phyloP scores from a whole-genome alignment of 1,140 invertebrate species.

The Sipha flava region DNA sequence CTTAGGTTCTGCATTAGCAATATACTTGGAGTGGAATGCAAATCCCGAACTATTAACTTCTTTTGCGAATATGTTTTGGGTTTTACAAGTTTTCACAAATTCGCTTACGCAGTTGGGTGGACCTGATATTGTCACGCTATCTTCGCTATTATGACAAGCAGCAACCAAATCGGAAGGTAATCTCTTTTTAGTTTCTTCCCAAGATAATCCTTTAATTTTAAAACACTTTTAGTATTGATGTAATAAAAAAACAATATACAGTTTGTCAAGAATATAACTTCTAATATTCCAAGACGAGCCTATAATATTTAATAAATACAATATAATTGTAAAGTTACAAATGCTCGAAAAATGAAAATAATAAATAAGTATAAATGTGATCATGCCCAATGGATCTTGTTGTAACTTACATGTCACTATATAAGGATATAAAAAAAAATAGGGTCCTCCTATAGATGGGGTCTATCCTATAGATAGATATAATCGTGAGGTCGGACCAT shows the following conservation, averaged over 20 bases:
- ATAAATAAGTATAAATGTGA: no score
- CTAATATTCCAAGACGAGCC: no score
- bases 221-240: background rate
- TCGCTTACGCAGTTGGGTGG: constrained; percentile 59
- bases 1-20: constrained; percentile 47
- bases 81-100: constrained; percentile 61
- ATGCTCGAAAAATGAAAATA: no score
- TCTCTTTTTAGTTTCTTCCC: constrained; percentile 15
- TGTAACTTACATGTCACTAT: no score
- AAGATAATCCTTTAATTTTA: background rate
- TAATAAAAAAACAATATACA: background rate
- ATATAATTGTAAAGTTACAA: no score
- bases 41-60: constrained; percentile 72
- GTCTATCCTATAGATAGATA: no score
- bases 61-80: constrained; percentile 70
- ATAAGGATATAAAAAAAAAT: no score
- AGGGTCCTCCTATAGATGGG: no score
- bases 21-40: constrained; percentile 62
- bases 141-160: constrained; percentile 66
- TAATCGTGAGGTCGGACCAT: no score
- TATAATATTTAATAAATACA: no score
- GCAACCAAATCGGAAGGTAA: constrained; percentile 59
- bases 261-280: no score
- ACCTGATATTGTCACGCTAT: constrained; percentile 70
- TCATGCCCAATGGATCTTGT: no score